A percentile compares a stretch with the other conserved stretches of the same genome.
phyloP scores from a whole-genome alignment of 2,888 invertebrate species.

The Limnephilus rhombicus region DNA sequence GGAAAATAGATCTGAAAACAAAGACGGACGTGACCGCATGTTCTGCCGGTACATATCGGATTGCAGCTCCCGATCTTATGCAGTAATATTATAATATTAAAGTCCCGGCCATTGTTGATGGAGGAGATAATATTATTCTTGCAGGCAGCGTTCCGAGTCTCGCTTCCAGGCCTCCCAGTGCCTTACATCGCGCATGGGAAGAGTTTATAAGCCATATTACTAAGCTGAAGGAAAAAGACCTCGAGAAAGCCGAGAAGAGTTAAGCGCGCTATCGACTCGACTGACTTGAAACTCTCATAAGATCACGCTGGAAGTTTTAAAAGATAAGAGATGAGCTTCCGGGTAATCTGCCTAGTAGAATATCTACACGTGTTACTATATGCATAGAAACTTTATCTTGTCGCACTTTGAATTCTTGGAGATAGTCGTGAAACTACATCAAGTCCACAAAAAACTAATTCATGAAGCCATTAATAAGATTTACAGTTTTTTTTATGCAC shows the following conservation, averaged over 20 bases:
- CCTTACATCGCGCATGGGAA: neutral
- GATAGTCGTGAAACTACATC: neutral
- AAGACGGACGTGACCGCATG: neutral
- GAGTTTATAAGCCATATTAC: conserved; percentile 30
- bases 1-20: neutral
- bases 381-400: neutral
- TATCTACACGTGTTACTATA: conserved; percentile 11
- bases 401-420: neutral
- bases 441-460: neutral
- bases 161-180: neutral
- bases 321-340: conserved; percentile 55
- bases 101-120: neutral
- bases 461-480: neutral
- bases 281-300: conserved; percentile 54
- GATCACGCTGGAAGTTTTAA: conserved; percentile 57
- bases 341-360: conserved; percentile 51
- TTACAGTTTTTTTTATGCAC: neutral
- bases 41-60: neutral
- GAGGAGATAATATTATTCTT: neutral
- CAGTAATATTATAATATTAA: neutral
- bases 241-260: conserved; percentile 10
- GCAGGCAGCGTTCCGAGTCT: neutral
- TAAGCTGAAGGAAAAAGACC: conserved; percentile 46
- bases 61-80: neutral
- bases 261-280: conserved; percentile 44